Evolutionary conservation across 2,113 vertebrate species (phyloP).

Genomic region (Dolichotis patagonum): DNA sequence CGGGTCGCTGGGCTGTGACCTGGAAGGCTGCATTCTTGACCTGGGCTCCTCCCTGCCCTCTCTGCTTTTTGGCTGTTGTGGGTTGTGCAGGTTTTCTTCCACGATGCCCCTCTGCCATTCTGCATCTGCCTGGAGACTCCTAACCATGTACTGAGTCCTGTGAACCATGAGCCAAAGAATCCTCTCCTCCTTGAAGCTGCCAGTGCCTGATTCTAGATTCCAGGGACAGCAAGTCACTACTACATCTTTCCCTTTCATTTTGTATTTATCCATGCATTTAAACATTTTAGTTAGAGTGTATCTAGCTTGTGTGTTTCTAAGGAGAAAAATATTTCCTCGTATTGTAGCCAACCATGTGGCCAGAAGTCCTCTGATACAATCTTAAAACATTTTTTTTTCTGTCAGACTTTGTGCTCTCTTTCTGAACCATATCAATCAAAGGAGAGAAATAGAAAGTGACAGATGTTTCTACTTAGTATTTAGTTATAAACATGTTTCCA

Average conservation of each 20-base stretch:
- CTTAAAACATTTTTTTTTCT: slow-evolving; percentile 51
- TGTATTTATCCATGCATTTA: neutral
- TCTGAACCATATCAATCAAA: slow-evolving; percentile 64
- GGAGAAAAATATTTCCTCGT: slow-evolving; percentile 51
- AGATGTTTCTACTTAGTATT: slow-evolving; percentile 58
- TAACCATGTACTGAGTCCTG: neutral
- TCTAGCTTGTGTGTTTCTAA: neutral
- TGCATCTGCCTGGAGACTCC: neutral
- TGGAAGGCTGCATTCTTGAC: too few relatives aligned
- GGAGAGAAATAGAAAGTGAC: slow-evolving; percentile 37
- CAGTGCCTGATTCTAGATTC: neutral
- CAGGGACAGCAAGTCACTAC: neutral
- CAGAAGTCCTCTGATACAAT: slow-evolving; percentile 20
- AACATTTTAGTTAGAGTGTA: neutral
- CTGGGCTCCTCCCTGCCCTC: neutral
- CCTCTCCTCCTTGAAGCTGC: neutral
- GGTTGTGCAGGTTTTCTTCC: neutral
- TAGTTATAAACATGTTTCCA: slow-evolving; percentile 39
- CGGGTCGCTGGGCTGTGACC: neutral
- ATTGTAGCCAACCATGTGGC: neutral
- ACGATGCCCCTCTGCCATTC: neutral
- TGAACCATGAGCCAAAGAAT: neutral
- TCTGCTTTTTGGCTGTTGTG: neutral
- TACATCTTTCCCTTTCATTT: neutral
- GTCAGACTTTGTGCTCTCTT: slow-evolving; percentile 46